These are phyloP conservation scores for Hydroisotoma schaefferi DNA, from an alignment of 2,888 invertebrate species.

Conservation along the genomic window DNA sequence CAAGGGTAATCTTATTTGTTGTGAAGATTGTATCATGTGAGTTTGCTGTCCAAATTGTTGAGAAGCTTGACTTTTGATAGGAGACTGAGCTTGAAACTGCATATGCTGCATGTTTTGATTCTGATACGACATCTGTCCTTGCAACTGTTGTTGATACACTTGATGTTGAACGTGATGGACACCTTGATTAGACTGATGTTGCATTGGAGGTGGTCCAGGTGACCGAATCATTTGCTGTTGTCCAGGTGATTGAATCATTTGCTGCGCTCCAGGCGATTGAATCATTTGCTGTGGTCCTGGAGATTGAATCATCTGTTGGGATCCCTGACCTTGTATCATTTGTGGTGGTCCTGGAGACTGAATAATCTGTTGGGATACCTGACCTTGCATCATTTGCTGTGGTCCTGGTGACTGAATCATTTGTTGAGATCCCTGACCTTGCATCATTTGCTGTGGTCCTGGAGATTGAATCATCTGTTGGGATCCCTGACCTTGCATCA, in stretches of 20 bases:
- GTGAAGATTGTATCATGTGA: slow-evolving; percentile 7
- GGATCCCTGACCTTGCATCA: slow-evolving; percentile 7
- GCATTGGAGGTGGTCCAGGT: slow-evolving; percentile 19
- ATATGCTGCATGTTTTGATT: slow-evolving; percentile 20
- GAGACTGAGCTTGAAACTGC: slow-evolving; percentile 19
- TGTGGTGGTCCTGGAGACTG: slow-evolving; percentile 15
- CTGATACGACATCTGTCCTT: slow-evolving; percentile 19
- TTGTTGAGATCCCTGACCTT: slow-evolving; percentile 12
- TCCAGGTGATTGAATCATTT: not conserved
- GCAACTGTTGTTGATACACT: slow-evolving; percentile 17
- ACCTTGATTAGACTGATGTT: slow-evolving; percentile 12
- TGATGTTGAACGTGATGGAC: slow-evolving; percentile 23
- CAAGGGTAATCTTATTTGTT: not conserved
- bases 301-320: slow-evolving; percentile 17
- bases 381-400: slow-evolving; percentile 18
- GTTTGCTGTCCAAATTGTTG: slow-evolving; percentile 12
- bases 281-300: slow-evolving; percentile 23
- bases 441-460: slow-evolving; percentile 22
- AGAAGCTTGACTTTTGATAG: slow-evolving; percentile 5
- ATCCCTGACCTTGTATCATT: not conserved
- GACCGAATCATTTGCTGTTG: slow-evolving; percentile 7
- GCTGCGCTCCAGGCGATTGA: slow-evolving; percentile 14
- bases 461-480: slow-evolving; percentile 19
- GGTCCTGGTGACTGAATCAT: not conserved
- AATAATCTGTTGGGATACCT: slow-evolving; percentile 21